Evolutionary conservation across 2,113 vertebrate genomes (phyloP).

Genomic region (Corydoras sp.): DNA sequence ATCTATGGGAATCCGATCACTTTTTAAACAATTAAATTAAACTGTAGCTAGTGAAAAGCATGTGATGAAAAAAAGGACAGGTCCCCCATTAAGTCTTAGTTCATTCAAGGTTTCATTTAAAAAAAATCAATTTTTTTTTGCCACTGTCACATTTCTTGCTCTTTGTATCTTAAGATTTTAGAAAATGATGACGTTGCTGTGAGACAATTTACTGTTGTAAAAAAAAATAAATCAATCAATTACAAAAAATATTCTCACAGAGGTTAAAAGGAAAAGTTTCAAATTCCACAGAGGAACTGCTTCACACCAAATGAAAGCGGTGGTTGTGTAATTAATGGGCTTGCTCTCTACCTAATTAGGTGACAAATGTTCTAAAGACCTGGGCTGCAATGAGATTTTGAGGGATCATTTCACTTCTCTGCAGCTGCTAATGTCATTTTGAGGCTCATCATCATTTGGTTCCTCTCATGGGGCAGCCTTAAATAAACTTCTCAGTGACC

Average conservation of each 20-base stretch:
- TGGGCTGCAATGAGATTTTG: slow-evolving; percentile 33
- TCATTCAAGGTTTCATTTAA: too few species aligned
- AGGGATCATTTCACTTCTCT: slow-evolving; percentile 28
- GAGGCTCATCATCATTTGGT: slow-evolving; percentile 33
- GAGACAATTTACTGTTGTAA: too few species aligned
- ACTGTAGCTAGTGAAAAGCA: too few species aligned
- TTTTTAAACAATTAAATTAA: too few species aligned
- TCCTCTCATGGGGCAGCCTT: slow-evolving; percentile 32
- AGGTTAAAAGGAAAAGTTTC: not conserved
- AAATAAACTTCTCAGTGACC: slow-evolving; percentile 35
- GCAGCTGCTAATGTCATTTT: slow-evolving; percentile 31
- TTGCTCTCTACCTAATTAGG: slow-evolving; percentile 35
- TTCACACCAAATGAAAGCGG: not conserved
- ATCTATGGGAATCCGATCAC: too few species aligned
- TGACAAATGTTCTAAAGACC: slow-evolving; percentile 41
- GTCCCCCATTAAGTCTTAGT: too few species aligned
- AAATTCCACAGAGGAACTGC: not conserved
- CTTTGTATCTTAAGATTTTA: too few species aligned
- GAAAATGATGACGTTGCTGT: too few species aligned
- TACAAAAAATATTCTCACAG: not conserved
- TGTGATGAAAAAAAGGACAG: too few species aligned
- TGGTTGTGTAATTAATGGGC: slow-evolving; percentile 24
- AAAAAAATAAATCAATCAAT: too few species aligned
- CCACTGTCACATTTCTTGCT: too few species aligned
- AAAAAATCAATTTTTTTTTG: too few species aligned